phyloP scores from a whole-genome alignment of 2,888 invertebrate species.

The Uropetala carovei region DNA sequence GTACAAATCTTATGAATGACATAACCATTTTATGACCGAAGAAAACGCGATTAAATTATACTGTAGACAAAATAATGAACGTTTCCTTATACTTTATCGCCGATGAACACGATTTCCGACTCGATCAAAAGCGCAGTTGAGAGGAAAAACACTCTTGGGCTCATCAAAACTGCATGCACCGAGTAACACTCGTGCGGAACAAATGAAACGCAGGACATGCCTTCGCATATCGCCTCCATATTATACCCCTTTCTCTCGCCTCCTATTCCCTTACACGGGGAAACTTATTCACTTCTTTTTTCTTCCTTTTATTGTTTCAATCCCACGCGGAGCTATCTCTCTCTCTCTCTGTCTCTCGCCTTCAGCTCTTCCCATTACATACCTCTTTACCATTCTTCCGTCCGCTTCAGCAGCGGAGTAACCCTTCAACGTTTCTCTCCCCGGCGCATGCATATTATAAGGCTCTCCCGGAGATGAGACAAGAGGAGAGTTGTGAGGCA shows the following conservation, averaged over 20 bases:
- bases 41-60: background rate
- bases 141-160: background rate
- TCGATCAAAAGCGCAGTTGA: background rate
- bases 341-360: background rate
- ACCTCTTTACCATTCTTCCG: background rate
- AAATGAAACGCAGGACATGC: background rate
- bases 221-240: background rate
- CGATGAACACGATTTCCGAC: background rate
- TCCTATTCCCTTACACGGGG: background rate
- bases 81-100: too few relatives aligned
- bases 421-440: background rate
- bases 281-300: slow-evolving; percentile 12
- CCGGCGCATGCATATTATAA: slow-evolving; percentile 24
- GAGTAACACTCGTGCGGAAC: background rate
- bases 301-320: slow-evolving; percentile 6
- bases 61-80: too few relatives aligned
- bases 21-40: background rate
- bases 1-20: background rate
- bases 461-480: background rate
- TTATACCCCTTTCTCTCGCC: background rate
- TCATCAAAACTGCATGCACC: background rate
- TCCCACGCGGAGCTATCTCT: background rate
- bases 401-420: background rate
- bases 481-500: background rate
- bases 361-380: slow-evolving; percentile 2